Evolutionary conservation across 2,113 vertebrate genomes (phyloP), one percentile per base, ranked within the genome.

Genomic region (Aplodontia rufa): DNA sequence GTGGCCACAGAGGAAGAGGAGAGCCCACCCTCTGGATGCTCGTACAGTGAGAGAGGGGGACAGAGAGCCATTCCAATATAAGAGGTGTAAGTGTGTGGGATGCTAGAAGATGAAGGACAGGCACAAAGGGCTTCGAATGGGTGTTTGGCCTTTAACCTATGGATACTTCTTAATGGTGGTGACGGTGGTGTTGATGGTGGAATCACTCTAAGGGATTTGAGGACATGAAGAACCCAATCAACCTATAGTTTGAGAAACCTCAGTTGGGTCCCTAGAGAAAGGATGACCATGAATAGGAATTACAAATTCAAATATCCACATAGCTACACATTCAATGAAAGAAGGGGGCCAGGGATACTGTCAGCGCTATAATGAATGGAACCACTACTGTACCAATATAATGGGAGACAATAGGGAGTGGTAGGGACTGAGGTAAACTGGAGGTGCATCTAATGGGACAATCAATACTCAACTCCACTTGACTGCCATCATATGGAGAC

Each of bases 391-490:
- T 60, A 60, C 58, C 58, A 60, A 60, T 10, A 60, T 26, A 60
- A 28, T 28, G 28, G 1, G 17, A 24, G 8, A 30, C 28, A 6
- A 60, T 5, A 68, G 60, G 90, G 71, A 71, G 19, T 9, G 9
- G 30, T 49, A 14, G n/a, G 19, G 47, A 75, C n/a, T n/a, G 28
- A 5, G 19, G 62, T 26, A 26, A 94, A 78, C 7, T 1, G 5
- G 2, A 0, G 10, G 5, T 24, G 2, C 32, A 6, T 62, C 28
- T 6, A 74, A 19, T 4, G 14, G 13, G 58, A 9, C 5, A 20
- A 13, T 40, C 66, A 42, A 8, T 35, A 30, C 16, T 69, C 37
- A 76, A 3, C 19, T 40, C 40, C 32, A 35, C 1, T 10, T 45
- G 10, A 16, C n/a, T 40, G 8, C 5, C 13, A 0, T 45, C 37